Evolutionary conservation across 2,113 vertebrate genomes (phyloP).

Genomic region (Aviceda subcristata): DNA sequence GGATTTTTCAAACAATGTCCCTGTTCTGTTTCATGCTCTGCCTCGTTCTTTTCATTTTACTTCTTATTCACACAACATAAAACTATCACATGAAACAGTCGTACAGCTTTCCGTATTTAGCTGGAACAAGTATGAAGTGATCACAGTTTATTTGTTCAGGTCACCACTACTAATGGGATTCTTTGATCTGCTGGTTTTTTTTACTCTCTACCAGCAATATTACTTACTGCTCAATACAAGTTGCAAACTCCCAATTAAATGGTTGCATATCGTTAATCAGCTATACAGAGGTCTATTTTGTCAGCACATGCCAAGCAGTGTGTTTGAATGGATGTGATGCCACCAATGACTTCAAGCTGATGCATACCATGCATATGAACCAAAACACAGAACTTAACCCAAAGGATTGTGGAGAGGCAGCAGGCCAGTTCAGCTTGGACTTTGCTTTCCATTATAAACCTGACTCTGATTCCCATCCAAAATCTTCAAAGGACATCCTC

Average conservation of each 20-base stretch:
- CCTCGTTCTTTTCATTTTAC: background rate
- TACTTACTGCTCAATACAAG: background rate
- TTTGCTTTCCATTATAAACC: background rate
- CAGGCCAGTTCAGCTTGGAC: background rate
- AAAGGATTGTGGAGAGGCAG: background rate
- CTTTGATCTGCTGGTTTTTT: background rate
- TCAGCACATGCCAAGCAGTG: background rate
- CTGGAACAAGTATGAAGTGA: background rate
- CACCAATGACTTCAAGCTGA: background rate
- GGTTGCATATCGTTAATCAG: background rate
- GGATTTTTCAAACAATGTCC: background rate
- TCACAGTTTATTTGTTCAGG: background rate
- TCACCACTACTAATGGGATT: background rate
- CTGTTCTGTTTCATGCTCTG: background rate
- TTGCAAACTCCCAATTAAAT: background rate
- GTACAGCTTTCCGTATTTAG: background rate
- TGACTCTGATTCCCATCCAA: background rate
- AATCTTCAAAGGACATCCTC: background rate
- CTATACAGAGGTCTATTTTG: background rate
- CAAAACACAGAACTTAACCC: background rate
- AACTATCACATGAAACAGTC: background rate
- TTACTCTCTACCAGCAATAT: background rate
- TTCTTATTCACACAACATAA: background rate
- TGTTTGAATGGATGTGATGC: background rate
- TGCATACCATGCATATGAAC: background rate